A percentile compares a stretch with the other conserved stretches of the same genome.
Evolutionary conservation across 2,888 invertebrate species (phyloP).

Genomic region (Eurytoma adleriae): DNA sequence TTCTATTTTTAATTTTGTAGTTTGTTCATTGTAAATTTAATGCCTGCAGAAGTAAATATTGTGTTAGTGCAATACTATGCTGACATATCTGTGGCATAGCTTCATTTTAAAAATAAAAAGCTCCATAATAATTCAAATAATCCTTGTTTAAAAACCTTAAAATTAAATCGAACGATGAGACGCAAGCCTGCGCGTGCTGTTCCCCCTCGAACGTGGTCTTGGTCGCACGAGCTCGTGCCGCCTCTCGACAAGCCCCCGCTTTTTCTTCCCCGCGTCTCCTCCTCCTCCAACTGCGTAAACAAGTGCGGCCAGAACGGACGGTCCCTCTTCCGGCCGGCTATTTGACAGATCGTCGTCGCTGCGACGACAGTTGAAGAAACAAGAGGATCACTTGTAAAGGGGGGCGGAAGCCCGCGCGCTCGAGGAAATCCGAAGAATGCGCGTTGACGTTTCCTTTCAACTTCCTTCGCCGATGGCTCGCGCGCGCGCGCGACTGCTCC

Average conservation of each 20-base stretch:
- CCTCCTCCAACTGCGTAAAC: slow-evolving; percentile 51
- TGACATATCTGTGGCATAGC: no score
- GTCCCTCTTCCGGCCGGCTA: slow-evolving; percentile 32
- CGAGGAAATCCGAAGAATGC: slow-evolving; percentile 55
- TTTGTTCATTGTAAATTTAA: neutral
- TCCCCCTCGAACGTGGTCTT: neutral
- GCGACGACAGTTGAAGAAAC: slow-evolving; percentile 56
- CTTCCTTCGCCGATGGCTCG: slow-evolving; percentile 26
- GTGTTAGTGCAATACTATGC: no score
- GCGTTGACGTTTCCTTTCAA: slow-evolving; percentile 47
- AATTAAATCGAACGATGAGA: no score
- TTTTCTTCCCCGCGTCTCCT: neutral
- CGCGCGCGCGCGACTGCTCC: neutral
- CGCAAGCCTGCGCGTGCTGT: no score
- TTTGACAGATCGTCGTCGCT: slow-evolving; percentile 51
- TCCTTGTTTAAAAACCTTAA: no score
- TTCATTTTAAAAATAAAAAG: no score
- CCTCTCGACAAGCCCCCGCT: neutral
- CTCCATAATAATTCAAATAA: no score
- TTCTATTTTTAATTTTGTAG: neutral
- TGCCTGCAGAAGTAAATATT: neutral
- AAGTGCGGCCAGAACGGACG: slow-evolving; percentile 12
- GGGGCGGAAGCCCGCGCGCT: slow-evolving; percentile 32
- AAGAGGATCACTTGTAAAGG: slow-evolving; percentile 43
- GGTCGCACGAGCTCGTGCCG: neutral